phyloP scores from a whole-genome alignment of 2,113 vertebrate species.

The Deroptyus accipitrinus region DNA sequence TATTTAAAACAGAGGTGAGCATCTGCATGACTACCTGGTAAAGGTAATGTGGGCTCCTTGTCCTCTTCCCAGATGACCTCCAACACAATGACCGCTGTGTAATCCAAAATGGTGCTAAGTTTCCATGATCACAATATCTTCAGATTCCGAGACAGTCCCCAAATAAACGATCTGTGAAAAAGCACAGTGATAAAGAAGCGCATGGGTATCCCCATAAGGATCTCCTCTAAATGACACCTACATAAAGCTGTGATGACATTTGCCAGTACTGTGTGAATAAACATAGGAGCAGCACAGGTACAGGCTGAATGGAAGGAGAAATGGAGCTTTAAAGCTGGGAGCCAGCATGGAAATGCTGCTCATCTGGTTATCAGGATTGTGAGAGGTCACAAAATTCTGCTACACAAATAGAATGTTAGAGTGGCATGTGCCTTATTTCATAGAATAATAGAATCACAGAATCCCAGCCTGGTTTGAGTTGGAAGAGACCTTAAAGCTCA shows the following conservation, averaged over 20 bases:
- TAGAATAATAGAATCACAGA: background rate
- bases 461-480: background rate
- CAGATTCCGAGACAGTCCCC: background rate
- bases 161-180: background rate
- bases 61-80: background rate
- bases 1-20: background rate
- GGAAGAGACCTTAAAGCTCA: background rate
- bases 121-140: background rate
- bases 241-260: background rate
- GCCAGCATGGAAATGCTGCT: background rate
- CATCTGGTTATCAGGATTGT: no score
- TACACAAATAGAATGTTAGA: background rate
- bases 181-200: accelerated
- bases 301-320: background rate
- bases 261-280: accelerated
- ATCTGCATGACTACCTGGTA: background rate
- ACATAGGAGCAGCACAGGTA: background rate
- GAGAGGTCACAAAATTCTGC: background rate
- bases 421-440: background rate
- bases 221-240: background rate
- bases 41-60: accelerated
- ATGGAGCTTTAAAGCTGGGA: background rate
- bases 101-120: background rate
- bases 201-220: accelerated
- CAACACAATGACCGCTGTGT: background rate